These are phyloP conservation scores for Girardinichthys multiradiatus DNA, from an alignment of 2,113 vertebrate genomes.

Conservation along the genomic window DNA sequence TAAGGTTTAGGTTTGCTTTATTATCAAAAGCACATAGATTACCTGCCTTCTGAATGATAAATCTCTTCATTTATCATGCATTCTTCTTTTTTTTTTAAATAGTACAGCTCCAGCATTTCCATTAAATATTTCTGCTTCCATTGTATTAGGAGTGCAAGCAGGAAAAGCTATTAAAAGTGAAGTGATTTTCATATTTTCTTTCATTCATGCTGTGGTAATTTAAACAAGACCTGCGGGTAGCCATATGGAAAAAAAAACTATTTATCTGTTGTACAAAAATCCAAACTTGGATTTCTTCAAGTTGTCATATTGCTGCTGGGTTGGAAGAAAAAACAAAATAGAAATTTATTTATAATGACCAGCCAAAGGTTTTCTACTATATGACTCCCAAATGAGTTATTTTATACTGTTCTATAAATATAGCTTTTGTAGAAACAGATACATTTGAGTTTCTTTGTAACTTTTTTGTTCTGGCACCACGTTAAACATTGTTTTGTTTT, in stretches of 20 bases:
- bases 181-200: slow-evolving; percentile 36
- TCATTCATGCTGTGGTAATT: slow-evolving; percentile 40
- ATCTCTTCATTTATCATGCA: slow-evolving; percentile 12
- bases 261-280: slow-evolving; percentile 5
- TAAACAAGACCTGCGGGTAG: slow-evolving; percentile 37
- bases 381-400: too few species aligned
- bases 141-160: slow-evolving; percentile 23
- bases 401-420: neutral
- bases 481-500: neutral
- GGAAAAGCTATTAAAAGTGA: slow-evolving; percentile 26
- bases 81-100: neutral
- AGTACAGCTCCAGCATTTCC: neutral
- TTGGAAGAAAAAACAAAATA: slow-evolving; percentile 5
- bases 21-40: neutral
- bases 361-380: neutral
- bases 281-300: slow-evolving; percentile 18
- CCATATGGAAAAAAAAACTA: slow-evolving; percentile 2
- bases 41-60: neutral
- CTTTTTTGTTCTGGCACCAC: neutral
- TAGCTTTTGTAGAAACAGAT: neutral
- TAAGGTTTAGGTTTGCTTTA: neutral
- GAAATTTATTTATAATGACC: neutral
- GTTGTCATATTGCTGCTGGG: neutral
- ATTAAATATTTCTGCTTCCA: slow-evolving; percentile 14
- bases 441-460: neutral